Evolutionary conservation across 1,140 invertebrate genomes (phyloP).

Genomic region (Macrobrachium rosenbergii): DNA sequence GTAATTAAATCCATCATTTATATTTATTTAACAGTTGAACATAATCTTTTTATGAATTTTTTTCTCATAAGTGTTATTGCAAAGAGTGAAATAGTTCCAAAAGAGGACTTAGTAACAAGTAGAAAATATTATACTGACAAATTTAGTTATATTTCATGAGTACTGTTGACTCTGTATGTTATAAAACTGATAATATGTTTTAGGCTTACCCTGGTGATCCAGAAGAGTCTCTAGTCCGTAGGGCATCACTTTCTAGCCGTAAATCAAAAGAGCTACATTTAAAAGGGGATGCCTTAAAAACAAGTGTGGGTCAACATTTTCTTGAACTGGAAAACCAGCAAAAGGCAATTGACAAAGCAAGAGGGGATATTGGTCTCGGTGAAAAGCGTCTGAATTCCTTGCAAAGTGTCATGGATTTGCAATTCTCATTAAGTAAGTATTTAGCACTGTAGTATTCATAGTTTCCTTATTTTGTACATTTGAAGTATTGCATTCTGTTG

Average conservation of each 20-base stretch:
- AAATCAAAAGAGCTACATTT: conserved; percentile 63
- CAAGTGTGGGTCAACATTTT: conserved; percentile 54
- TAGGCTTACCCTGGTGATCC: conserved; percentile 68
- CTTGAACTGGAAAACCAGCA: conserved; percentile 65
- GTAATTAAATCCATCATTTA: too few relatives aligned
- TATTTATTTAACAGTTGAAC: too few relatives aligned
- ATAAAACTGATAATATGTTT: not conserved
- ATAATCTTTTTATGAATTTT: too few relatives aligned
- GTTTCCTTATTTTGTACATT: not conserved
- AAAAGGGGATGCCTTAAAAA: conserved; percentile 58
- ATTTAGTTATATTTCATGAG: too few relatives aligned
- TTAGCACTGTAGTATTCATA: not conserved
- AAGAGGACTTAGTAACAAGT: too few relatives aligned
- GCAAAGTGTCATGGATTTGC: conserved; percentile 31
- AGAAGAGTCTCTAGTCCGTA: conserved; percentile 64
- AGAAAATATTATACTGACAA: too few relatives aligned
- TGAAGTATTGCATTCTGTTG: not conserved
- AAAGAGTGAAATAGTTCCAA: too few relatives aligned
- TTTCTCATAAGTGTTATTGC: too few relatives aligned
- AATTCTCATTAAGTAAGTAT: conserved; percentile 22
- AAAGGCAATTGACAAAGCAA: conserved; percentile 40
- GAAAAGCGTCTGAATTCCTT: conserved; percentile 23
- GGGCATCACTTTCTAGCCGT: conserved; percentile 57
- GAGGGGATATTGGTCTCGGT: conserved; percentile 19
- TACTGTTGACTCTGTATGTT: not conserved